These are phyloP conservation scores for Cynaeus angustus DNA, from an alignment of 2,888 invertebrate genomes.

Conservation along the genomic window DNA sequence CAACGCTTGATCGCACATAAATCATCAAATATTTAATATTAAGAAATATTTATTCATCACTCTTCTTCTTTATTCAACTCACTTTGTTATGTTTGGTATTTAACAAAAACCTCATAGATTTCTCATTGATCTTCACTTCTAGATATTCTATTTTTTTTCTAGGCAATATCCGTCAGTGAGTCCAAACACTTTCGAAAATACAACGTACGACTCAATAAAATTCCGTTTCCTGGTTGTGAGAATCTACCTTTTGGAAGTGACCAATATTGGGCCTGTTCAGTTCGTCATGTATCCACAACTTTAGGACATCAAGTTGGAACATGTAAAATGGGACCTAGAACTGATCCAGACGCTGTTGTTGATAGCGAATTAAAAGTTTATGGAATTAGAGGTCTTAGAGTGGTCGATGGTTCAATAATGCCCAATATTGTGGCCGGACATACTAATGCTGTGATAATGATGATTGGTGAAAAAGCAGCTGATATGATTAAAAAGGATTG, in stretches of 20 bases:
- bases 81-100: too few relatives aligned
- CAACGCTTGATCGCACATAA: too few relatives aligned
- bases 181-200: constrained; percentile 73
- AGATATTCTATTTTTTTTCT: too few relatives aligned
- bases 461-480: constrained; percentile 77
- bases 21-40: too few relatives aligned
- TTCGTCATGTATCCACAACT: constrained; percentile 81
- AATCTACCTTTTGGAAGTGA: constrained; percentile 77
- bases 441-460: constrained; percentile 74
- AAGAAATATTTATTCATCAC: too few relatives aligned
- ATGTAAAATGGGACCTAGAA: constrained; percentile 72
- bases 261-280: constrained; percentile 83
- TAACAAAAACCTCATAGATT: too few relatives aligned
- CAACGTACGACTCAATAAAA: constrained; percentile 73
- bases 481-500: constrained; percentile 73
- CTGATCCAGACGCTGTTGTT: constrained; percentile 71
- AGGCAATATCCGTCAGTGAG: constrained; percentile 76
- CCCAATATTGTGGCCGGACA: constrained; percentile 75
- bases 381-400: constrained; percentile 73
- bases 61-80: too few relatives aligned
- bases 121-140: too few relatives aligned
- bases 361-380: constrained; percentile 72
- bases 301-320: constrained; percentile 80
- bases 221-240: constrained; percentile 82
- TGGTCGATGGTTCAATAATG: constrained; percentile 77